These are phyloP conservation scores for Artibeus jamaicensis DNA, from an alignment of 2,797 vertebrate genomes.

Conservation along the genomic window DNA sequence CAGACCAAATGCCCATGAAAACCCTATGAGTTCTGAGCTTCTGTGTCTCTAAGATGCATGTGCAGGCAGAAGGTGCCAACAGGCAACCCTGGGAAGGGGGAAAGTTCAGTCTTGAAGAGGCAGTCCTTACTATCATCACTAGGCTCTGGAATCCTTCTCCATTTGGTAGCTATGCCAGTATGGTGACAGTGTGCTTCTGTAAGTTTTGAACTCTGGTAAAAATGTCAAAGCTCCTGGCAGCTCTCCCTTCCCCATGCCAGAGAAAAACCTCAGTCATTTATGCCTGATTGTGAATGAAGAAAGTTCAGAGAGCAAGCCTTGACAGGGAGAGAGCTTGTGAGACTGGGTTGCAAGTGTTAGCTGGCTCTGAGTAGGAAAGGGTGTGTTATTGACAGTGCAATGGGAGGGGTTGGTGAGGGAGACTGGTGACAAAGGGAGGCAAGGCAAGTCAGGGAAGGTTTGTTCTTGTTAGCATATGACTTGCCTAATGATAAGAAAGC, in stretches of 20 bases:
- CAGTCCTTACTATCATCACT: background rate
- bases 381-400: background rate
- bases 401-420: background rate
- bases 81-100: background rate
- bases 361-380: background rate
- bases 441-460: background rate
- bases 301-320: conserved; percentile 1
- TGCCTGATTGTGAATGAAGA: conserved; percentile 39
- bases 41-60: background rate
- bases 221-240: background rate
- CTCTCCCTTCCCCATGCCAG: background rate
- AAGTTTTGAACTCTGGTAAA: conserved; percentile 25
- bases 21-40: background rate
- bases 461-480: background rate
- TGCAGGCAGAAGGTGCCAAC: background rate
- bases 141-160: conserved; percentile 1
- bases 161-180: background rate
- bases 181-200: background rate
- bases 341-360: background rate
- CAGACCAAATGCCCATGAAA: background rate
- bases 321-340: background rate
- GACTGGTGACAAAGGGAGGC: background rate
- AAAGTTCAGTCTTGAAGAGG: background rate
- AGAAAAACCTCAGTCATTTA: conserved; percentile 42
- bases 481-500: conserved; percentile 9